These are phyloP conservation scores for Mnemiopsis leidyi DNA, from an alignment of 37 sponge, comb jelly and placozoan species.

Conservation along the genomic window DNA sequence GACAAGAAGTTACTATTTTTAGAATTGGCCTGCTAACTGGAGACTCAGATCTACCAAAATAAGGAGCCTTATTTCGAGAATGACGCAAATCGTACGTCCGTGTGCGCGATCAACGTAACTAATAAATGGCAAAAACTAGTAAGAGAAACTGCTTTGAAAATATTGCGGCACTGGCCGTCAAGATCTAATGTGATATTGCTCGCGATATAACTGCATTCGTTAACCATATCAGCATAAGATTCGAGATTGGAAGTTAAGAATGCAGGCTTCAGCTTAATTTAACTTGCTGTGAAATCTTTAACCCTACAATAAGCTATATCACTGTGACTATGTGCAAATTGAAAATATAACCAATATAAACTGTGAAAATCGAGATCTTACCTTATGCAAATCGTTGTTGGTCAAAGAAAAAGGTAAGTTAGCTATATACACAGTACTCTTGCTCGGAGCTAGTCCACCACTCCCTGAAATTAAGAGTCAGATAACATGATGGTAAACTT, in stretches of 20 bases:
- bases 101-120: not conserved
- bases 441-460: constrained; percentile 93
- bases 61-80: not conserved
- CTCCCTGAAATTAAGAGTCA: constrained; percentile 65
- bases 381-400: constrained; percentile 91
- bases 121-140: not conserved
- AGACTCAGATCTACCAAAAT: not conserved
- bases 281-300: too few species aligned
- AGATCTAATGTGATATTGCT: too few species aligned
- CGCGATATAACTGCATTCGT: too few species aligned
- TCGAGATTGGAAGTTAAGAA: too few species aligned
- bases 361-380: too few species aligned
- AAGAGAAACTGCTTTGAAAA: not conserved
- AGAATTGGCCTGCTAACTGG: not conserved
- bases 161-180: too few species aligned
- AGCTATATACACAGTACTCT: constrained; percentile 85
- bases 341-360: too few species aligned
- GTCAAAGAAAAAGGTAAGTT: constrained; percentile 89
- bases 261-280: too few species aligned
- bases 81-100: not conserved
- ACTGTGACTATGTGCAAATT: too few species aligned
- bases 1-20: not conserved
- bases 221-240: too few species aligned
- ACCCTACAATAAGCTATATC: too few species aligned
- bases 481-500: too few species aligned